phyloP scores from a whole-genome alignment of 2,113 vertebrate genomes.

The Mesoclemmys tuberculata region DNA sequence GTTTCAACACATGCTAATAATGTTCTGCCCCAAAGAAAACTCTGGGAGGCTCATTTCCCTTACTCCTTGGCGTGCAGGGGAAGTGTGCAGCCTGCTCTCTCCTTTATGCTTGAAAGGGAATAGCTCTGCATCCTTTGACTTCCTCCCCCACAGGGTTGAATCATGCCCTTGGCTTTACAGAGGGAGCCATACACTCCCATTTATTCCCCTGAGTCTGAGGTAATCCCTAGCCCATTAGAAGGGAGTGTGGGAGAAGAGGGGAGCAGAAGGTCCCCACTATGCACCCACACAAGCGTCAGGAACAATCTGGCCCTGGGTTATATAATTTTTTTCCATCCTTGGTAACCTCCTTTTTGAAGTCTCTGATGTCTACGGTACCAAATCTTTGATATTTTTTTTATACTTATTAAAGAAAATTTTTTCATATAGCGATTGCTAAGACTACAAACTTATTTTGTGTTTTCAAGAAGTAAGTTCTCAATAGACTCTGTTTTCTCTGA shows the following conservation, averaged over 20 bases:
- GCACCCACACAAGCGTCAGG: fast-evolving
- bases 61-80: neutral
- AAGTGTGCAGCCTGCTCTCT: too few relatives aligned
- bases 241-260: neutral
- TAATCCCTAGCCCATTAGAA: too few relatives aligned
- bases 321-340: neutral
- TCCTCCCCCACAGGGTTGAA: fast-evolving
- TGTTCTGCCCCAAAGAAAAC: neutral
- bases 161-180: neutral
- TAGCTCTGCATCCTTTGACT: fast-evolving
- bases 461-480: neutral
- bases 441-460: neutral
- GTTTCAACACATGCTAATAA: neutral
- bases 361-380: neutral
- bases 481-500: neutral
- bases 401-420: neutral
- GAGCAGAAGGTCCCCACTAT: neutral
- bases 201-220: neutral
- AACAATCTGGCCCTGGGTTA: neutral
- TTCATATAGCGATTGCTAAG: neutral
- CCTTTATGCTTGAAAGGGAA: neutral
- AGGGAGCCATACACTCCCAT: neutral
- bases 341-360: neutral
- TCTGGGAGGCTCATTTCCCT: neutral
- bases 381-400: neutral